These are phyloP conservation scores for Drosophila eugracilis DNA, from an alignment of 1,140 invertebrate species.

Conservation along the genomic window DNA sequence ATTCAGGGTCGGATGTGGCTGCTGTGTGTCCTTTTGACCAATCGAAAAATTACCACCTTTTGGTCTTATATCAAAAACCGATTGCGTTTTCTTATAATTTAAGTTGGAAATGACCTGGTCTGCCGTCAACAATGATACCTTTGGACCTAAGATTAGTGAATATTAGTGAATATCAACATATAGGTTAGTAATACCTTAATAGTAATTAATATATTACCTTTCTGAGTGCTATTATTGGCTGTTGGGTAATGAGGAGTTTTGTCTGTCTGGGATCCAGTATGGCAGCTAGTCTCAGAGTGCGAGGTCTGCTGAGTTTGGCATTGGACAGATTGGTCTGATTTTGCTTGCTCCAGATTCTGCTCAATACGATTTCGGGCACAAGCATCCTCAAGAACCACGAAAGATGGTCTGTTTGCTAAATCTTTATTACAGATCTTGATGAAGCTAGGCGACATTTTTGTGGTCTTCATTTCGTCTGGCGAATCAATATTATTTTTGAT, in stretches of 20 bases:
- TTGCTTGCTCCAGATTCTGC: conserved; percentile 8
- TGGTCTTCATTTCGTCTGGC: conserved; percentile 2
- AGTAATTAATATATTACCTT: not conserved
- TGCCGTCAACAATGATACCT: not conserved
- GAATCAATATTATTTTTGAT: not conserved
- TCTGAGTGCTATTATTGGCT: not conserved
- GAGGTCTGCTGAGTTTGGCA: not conserved
- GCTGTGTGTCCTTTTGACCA: not conserved
- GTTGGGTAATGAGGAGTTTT: not conserved
- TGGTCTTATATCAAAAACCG: not conserved
- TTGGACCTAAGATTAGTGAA: no score
- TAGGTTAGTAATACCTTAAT: no score
- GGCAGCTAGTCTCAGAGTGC: not conserved
- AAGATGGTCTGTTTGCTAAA: conserved; percentile 42
- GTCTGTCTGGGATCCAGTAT: not conserved
- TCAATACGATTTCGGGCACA: conserved; percentile 22
- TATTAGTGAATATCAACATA: not conserved
- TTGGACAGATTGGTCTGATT: not conserved
- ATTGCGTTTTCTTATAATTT: not conserved
- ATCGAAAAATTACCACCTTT: not conserved
- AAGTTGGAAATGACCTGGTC: not conserved
- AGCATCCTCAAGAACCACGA: conserved; percentile 55
- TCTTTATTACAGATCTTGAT: conserved; percentile 42
- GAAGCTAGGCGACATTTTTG: conserved; percentile 15
- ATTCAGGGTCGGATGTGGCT: not conserved